Percentiles rank a stretch among this genome's conserved stretches.
These are phyloP conservation scores for Melanotaenia parkinsoni DNA, from an alignment of 2,797 vertebrate genomes.

Conservation along the genomic window DNA sequence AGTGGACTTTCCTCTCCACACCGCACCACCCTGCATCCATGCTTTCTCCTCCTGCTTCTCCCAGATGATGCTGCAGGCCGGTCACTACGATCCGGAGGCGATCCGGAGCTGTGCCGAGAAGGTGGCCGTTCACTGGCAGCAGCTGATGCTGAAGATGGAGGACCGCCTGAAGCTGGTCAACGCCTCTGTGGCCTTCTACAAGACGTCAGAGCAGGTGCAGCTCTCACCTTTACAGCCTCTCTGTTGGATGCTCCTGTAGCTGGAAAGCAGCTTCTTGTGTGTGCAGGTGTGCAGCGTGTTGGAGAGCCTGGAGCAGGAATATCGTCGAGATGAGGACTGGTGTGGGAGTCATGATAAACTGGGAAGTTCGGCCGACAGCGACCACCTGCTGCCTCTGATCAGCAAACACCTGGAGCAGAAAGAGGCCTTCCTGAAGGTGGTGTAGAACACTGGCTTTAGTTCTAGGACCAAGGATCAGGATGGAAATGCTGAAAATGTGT, in stretches of 20 bases:
- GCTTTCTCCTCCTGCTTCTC: too few species aligned
- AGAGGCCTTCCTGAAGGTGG: constrained; percentile 98
- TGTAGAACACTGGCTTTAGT: neutral
- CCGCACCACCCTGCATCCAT: too few species aligned
- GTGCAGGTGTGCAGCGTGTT: constrained; percentile 95
- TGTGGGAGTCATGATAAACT: constrained; percentile 95
- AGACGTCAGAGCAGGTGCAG: constrained; percentile 96
- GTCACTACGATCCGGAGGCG: constrained; percentile 94
- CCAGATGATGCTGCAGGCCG: constrained; percentile 89
- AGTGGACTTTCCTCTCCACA: neutral
- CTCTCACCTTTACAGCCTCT: neutral
- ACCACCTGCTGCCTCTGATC: constrained; percentile 95
- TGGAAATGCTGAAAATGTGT: too few species aligned
- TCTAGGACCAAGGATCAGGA: too few species aligned
- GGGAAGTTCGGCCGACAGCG: constrained; percentile 87
- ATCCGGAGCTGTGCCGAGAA: constrained; percentile 95
- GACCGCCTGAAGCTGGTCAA: constrained; percentile 98
- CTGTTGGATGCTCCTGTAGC: neutral
- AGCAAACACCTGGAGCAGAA: constrained; percentile 99
- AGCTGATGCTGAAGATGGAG: constrained; percentile 99
- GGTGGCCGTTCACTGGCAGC: constrained; percentile 97
- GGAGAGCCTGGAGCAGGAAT: constrained; percentile 97
- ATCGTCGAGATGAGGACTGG: constrained; percentile 96
- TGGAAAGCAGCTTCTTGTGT: neutral
- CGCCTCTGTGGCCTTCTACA: constrained; percentile 98